Evolutionary conservation across 2,888 invertebrate species (phyloP).

Genomic region (Notocelia uddmanniana): DNA sequence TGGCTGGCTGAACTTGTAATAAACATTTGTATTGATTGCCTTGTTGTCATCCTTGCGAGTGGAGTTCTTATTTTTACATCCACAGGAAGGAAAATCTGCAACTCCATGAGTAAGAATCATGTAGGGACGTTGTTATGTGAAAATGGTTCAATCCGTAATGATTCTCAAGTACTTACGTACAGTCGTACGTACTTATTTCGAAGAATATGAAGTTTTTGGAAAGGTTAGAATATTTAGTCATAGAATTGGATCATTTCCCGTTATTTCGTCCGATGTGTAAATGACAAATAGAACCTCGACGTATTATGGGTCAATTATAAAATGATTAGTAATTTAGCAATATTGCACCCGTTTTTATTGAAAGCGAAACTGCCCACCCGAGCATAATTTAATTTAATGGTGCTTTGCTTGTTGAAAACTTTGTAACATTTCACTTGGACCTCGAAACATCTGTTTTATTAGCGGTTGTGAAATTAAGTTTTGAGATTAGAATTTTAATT

Average conservation of each 20-base stretch:
- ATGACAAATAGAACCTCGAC: conserved; percentile 50
- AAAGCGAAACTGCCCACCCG: conserved; percentile 60
- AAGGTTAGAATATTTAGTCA: no score
- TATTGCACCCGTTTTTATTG: conserved; percentile 43
- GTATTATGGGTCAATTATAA: conserved; percentile 44
- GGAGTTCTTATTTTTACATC: not conserved
- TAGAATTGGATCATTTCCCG: not conserved
- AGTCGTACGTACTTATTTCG: not conserved
- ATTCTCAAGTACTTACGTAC: not conserved
- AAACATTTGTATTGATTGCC: conserved; percentile 18
- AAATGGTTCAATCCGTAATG: not conserved
- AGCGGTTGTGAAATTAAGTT: conserved; percentile 78
- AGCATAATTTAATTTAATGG: conserved; percentile 69
- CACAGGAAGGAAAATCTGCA: not conserved
- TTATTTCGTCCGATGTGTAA: not conserved
- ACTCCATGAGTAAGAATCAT: not conserved
- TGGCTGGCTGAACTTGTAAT: conserved; percentile 13
- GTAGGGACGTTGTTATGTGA: not conserved
- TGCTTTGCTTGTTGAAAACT: conserved; percentile 71
- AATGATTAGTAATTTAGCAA: conserved; percentile 25
- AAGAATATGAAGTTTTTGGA: not conserved
- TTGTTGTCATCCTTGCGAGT: conserved; percentile 6
- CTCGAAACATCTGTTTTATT: conserved; percentile 63
- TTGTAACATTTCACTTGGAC: conserved; percentile 56
- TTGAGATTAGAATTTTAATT: conserved; percentile 68